Evolutionary conservation across 2,113 vertebrate species (phyloP), one percentile per base, ranked within the genome.

Genomic region (Muscicapa adusta): DNA sequence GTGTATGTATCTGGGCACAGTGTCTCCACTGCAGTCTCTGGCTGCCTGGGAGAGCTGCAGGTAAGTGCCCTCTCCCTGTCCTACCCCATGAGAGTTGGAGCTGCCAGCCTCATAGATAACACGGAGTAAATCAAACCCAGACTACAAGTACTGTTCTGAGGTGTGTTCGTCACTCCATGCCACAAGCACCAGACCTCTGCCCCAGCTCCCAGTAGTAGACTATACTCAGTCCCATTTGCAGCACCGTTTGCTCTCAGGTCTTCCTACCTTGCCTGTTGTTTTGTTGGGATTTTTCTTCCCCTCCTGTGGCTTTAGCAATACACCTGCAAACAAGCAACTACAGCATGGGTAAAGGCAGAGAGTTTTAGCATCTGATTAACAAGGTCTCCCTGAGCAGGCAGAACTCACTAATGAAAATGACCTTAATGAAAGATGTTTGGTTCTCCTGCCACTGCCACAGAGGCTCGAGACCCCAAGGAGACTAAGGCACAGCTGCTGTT

Each of bases 371-470:
- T 79, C 73, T 95, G 94, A 94, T 95, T 91, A 89, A 73, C 74
- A 81, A 82, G 40, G 54, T 84, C 57, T 91, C 31, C 70, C 80
- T 75, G 84, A 89, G 65, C 5, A 87, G 84, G 93, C 89, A 94
- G 87, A 91, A 62, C 70, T 81, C 45, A 3, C 70, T 86, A 72
- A 95, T 95, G 81, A 89, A 94, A 91, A 94, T 88, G 18, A 89
- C 91, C 74, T 94, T 85, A 88, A 73, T 85, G 93, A 87, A 93
- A 88, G 89, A 76, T 82, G 84, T 85, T 96, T 87, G 53, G 93
- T 89, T 87, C 87, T 91, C 9, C 26, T 71, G 58, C 71, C 8
- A 2, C 72, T 76, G 80, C 80, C 70, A 61, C 61, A 67, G 80
- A 77, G 61, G 75, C 83, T 84, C 7, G 9, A 75, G 94, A 93